Base-by-base conservation (phyloP, 2,113 vertebrate species). In the Cygnus atratus region DNA sequence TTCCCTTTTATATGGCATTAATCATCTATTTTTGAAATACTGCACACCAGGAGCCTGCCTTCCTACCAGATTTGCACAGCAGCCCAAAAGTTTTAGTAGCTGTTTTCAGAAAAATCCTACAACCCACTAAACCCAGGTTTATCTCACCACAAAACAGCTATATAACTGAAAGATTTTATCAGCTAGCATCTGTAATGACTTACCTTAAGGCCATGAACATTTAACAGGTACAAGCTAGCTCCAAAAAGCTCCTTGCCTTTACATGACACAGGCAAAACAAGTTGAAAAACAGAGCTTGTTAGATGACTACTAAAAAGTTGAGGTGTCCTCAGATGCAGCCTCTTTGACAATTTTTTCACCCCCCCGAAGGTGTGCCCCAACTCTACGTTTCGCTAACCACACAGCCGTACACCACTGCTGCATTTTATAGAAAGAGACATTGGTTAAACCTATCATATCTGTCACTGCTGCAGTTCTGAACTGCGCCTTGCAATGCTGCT, bases 401-500 rank as follows among this genome's bases (percentile, higher is more conserved):
- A 25, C 28, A 74, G 72, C 50, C 58, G 10, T 0, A 21, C 3
- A 33, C 25, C 84, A 58, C 26, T 13, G 29, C 10, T 5, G 6
- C 0, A 0, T 86, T 55, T 62, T 9, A 37, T 7, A 70, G 75
- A 33, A 84, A 44, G 19, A 61, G 20, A 14, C 1, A 4, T 9
- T 43, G 61, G 24, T 41, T 67, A 21, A 71, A 41, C 39, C 11
- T 5, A 6, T 41, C 1, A 0, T 2, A 46, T 35, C 88, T 70
- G 35, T 46, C 41, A 6, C 26, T 86, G 33, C 71, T 50, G 85
- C 50, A 66, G 79, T 43, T 66, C 82, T 46, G 71, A 89, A 25
- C 41, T 15, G 39, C 0, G 1, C 46, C 5, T 11, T 10, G 31
- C 1, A 0, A 48, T 2, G 39, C 58, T 67, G 63, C 79, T 74